phyloP scores from a whole-genome alignment of 1,140 invertebrate species.

The Sitodiplosis mosellana region DNA sequence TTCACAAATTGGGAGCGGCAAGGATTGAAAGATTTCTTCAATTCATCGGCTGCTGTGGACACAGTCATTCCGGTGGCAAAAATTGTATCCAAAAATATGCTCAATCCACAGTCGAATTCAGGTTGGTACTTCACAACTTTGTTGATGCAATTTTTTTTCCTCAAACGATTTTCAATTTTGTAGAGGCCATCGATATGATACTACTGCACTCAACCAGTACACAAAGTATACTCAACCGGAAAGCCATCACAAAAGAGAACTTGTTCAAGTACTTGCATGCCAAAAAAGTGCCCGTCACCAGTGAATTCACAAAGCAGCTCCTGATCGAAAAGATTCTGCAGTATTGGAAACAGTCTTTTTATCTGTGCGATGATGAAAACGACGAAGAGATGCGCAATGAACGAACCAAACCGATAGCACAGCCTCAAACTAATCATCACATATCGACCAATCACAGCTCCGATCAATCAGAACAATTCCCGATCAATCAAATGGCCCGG shows the following conservation, averaged over 20 bases:
- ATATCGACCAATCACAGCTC: conserved; percentile 2
- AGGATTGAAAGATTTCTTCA: neutral
- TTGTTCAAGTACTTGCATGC: conserved; percentile 28
- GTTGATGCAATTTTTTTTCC: neutral
- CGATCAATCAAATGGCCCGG: conserved; percentile 27
- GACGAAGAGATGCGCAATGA: too few species aligned
- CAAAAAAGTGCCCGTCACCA: conserved; percentile 17
- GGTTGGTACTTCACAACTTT: too few species aligned
- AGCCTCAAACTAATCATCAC: conserved; percentile 4
- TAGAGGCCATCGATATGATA: conserved; percentile 28
- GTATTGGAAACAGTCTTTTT: conserved; percentile 19
- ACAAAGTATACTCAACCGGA: conserved; percentile 24
- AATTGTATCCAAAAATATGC: neutral
- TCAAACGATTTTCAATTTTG: conserved; percentile 9
- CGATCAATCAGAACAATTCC: conserved; percentile 6
- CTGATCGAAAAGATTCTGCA: conserved; percentile 24
- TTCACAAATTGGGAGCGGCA: too few species aligned
- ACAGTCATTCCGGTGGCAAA: neutral
- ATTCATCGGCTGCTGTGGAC: neutral
- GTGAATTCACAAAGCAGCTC: conserved; percentile 27
- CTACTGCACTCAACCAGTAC: conserved; percentile 23
- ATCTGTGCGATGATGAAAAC: neutral
- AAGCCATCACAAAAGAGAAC: conserved; percentile 25
- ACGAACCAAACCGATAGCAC: neutral
- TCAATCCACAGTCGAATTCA: neutral